Evolutionary conservation across 2,888 invertebrate genomes (phyloP), one percentile per base, ranked within the genome.

Genomic region (Drosophila koepferae): DNA sequence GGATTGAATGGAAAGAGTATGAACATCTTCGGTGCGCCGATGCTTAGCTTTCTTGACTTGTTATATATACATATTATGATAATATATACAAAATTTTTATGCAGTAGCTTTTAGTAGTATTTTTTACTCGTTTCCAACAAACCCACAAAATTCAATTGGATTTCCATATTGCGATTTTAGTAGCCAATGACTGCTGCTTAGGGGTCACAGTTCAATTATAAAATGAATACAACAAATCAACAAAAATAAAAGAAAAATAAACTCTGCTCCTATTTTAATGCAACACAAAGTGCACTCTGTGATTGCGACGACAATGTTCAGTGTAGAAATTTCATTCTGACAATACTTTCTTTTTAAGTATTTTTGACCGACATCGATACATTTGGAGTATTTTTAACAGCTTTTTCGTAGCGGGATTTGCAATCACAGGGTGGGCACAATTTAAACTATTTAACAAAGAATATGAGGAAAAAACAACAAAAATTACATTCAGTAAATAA

Each of bases 121-220:
- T 65, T 55, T 72, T 63, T 49, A 73, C 40, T 51, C 34, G 61
- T 72, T 77, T 73, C 23, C 66, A 60, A 41, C 7, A 28, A 40
- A 55, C 9, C 28, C n/a, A 18, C 2, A n/a, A 31, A 28, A 66
- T 28, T 41, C 31, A 38, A 23, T 44, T 43, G 31, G 46, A 38
- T 51, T 56, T 61, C 41, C 28, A 41, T 62, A 49, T 54, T 51
- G 63, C 74, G 54, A 62, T 74, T 51, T 67, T 63, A 44, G 64
- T 61, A 67, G 62, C 55, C 61, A 68, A 61, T 43, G 58, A 65
- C 55, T 81, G 65, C 72, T 81, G 84, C 65, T 70, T 43, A 82
- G 68, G 60, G 55, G 84, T 83, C 78, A 74, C 86, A 82, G 87
- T 86, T 72, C 68, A 84, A 86, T 73, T 83, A 31, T 12, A 56